Base-by-base conservation (phyloP, 2,797 vertebrate genomes). In the Adrianichthys oophorus region DNA sequence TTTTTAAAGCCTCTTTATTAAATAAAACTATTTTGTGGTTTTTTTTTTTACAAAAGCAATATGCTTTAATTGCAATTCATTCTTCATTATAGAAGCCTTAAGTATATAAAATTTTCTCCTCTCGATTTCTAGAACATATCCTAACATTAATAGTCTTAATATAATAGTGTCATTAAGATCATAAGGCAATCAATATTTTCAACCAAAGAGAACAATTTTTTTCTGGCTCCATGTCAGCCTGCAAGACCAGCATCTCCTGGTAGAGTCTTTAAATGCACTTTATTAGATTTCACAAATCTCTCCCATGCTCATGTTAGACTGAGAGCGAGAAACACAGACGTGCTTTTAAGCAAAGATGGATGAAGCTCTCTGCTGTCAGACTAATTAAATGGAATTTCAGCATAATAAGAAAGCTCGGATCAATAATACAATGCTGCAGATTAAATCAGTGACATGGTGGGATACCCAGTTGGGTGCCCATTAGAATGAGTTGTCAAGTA, bases 251-350 rank as follows among this genome's bases (percentile, higher is more conserved):
- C 70, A 76, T 85, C 71, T 80, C 57, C 0, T 56, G 71, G 69
- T 76, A 82, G 68, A 78, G 72, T 86, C 84, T 87, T 90, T 90
- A 88, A 78, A 75, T 53, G 37, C 52, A 64, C 74, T 87, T 79
- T 73, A 88, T 89, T 89, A 80, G 80, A 89, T 90, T 88, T 76
- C 52, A 59, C 61, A 82, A 78, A 83, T 83, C 65, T 86, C 77
- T 75, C 61, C 59, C 62, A 52, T 54, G 47, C 62, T 83, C 68
- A 61, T 73, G 32, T 42, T 52, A 70, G 52, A 18, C 41, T 7
- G 15, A 65, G 49, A 15, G 40, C 61, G 52, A 41, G 58, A 65
- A 75, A 59, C 43, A 49, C 49, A 65, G 61, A 52, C 64, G 56
- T 69, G 63, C 56, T 83, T 80, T 77, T 70, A 74, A 79, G 56